Percentiles rank a stretch among this genome's conserved stretches.
phyloP scores from a whole-genome alignment of 2,113 vertebrate species.

The Gnathonemus longibarbis region DNA sequence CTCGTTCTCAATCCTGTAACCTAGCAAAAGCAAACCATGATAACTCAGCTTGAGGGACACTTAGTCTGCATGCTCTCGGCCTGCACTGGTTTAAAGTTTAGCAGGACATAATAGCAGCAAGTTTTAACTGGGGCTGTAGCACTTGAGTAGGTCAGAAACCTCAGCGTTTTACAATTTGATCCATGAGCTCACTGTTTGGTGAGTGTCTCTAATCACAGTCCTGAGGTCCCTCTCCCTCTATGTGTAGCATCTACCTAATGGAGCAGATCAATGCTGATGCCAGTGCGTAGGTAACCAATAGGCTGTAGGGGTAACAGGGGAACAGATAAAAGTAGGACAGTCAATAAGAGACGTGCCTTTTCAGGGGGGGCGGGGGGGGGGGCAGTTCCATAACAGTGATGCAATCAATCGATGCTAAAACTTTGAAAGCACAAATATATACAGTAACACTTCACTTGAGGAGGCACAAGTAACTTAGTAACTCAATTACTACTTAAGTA shows the following conservation, averaged over 20 bases:
- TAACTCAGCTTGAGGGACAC: neutral
- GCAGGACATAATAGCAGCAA: neutral
- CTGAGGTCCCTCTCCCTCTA: neutral
- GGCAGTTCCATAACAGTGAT: neutral
- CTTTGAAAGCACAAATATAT: neutral
- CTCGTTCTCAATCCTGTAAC: neutral
- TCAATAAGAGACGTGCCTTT: neutral
- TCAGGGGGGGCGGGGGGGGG: neutral
- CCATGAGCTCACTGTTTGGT: neutral
- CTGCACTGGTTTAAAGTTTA: neutral
- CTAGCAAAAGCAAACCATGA: neutral
- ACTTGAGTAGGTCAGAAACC: neutral
- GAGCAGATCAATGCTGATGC: slow-evolving; percentile 4
- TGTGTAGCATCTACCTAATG: neutral
- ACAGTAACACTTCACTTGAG: neutral
- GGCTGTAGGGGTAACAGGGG: neutral
- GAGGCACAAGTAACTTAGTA: too few relatives aligned
- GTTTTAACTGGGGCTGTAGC: neutral
- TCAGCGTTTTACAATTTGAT: neutral
- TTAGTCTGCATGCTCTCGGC: neutral
- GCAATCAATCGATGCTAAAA: neutral
- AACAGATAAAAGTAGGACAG: slow-evolving; percentile 2
- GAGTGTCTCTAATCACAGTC: neutral
- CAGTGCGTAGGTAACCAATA: slow-evolving; percentile 3
- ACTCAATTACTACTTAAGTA: neutral